phyloP scores from a whole-genome alignment of 2,797 vertebrate species.

The Thunnus albacares region DNA sequence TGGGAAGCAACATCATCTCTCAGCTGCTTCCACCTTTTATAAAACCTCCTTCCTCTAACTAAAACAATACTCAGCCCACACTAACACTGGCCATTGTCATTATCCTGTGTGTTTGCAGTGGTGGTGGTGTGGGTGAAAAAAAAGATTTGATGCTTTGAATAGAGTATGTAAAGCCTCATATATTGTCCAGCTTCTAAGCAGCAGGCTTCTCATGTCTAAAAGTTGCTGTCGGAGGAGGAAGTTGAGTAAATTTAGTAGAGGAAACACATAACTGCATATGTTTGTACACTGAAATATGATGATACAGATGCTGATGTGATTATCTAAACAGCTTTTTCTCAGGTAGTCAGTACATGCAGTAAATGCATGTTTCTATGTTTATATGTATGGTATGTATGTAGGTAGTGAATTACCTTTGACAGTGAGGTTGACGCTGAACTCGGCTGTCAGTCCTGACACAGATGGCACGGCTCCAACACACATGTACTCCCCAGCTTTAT shows the following conservation, averaged over 20 bases:
- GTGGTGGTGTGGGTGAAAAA: background rate
- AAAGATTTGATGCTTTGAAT: background rate
- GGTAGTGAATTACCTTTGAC: conserved; percentile 85
- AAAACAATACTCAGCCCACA: conserved; percentile 49
- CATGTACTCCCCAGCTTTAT: conserved; percentile 84
- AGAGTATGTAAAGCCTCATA: background rate
- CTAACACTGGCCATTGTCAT: background rate
- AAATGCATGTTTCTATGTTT: background rate
- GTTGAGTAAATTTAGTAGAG: background rate
- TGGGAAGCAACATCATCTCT: conserved; percentile 30
- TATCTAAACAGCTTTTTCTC: background rate
- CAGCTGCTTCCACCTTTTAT: conserved; percentile 16
- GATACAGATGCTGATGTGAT: background rate
- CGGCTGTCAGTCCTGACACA: conserved; percentile 83
- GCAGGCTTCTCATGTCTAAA: background rate
- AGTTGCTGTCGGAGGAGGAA: background rate
- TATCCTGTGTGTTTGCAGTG: background rate
- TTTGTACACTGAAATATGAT: background rate
- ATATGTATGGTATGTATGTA: background rate
- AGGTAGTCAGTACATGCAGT: background rate
- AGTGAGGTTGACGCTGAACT: conserved; percentile 79
- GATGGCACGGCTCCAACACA: conserved; percentile 86
- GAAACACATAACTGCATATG: background rate
- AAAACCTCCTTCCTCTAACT: conserved; percentile 32
- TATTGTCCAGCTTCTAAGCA: background rate